Base-by-base conservation (phyloP, 2,797 vertebrate species). In the Xyrichtys novacula region DNA sequence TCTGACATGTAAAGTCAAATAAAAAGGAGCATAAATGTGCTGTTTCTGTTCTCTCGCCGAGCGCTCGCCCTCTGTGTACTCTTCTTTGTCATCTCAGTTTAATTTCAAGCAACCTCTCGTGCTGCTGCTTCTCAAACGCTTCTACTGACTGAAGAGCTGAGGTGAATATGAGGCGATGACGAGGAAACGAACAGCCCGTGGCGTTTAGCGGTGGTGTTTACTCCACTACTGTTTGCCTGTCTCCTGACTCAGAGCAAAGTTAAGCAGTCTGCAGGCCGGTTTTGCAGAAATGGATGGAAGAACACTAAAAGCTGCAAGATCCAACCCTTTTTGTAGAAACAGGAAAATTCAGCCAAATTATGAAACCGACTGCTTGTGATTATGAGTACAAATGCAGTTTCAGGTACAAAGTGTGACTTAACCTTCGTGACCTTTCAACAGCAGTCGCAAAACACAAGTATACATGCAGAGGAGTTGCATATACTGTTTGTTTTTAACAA, bases 341-440 rank as follows among this genome's bases (percentile, higher is more conserved):
- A 66, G 72, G 72, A 36, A 79, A 60, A 74, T 65, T 46, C 19
- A 53, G 26, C 23, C 19, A 4, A 56, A 5, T 34, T 49, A 71
- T 42, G 43, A 60, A 65, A 65, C 53, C 15, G 2, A 63, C 23
- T 40, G 60, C 38, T 36, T 54, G 64, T 9, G 7, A 44, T 20
- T 23, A 20, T 22, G 43, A 31, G 5, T 39, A 12, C 39, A 20
- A 16, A 15, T 2, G 1, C 6, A 32, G 38, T 38, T 36, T n/a
- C 7, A 44, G 10, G 11, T 60, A 10, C 16, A 19, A 32, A 39
- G 62, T 42, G 7, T 34, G n/a, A 50, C 28, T 36, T 23, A 53
- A 42, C 14, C 16, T 5, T 29, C 10, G 32, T 32, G 9, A 53
- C 28, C 12, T 65, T 19, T 48, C 36, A 44, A 43, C 29, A 47